Percentiles rank a stretch among this genome's conserved stretches.
Conservation (phyloP, 92 coral and sea anemone species). For the Porites divaricata region DNA sequence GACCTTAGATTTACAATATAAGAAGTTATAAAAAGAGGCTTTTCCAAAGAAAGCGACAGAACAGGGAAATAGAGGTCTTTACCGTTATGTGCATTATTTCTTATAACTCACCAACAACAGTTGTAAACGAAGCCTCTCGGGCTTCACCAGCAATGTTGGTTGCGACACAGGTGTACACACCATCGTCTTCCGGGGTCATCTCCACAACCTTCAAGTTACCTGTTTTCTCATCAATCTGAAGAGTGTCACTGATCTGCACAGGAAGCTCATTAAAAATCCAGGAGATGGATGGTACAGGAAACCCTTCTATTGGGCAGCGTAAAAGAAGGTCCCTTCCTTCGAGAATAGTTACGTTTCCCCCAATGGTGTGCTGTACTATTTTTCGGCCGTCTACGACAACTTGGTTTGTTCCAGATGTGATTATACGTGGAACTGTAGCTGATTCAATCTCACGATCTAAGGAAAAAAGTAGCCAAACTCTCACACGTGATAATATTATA, state of each 20-base stretch:
- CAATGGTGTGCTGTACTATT: constrained; percentile 40
- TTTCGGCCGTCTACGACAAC: constrained; percentile 23
- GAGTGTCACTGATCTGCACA: constrained; percentile 66
- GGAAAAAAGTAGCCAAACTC: background rate
- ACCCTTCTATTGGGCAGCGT: constrained; percentile 77
- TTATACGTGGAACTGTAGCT: constrained; percentile 52
- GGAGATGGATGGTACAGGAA: constrained; percentile 66
- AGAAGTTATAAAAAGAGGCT: too few relatives aligned
- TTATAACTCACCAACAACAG: constrained; percentile 74
- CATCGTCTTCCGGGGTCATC: constrained; percentile 74
- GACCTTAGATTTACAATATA: too few relatives aligned
- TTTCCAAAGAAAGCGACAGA: too few relatives aligned
- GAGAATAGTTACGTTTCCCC: constrained; percentile 75
- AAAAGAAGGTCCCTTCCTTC: constrained; percentile 80
- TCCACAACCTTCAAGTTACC: constrained; percentile 72
- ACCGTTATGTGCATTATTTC: too few relatives aligned
- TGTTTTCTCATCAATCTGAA: constrained; percentile 52
- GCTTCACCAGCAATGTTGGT: constrained; percentile 79
- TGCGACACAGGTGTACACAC: constrained; percentile 78
- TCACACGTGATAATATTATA: background rate
- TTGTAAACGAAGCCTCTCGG: constrained; percentile 65
- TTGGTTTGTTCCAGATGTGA: constrained; percentile 20
- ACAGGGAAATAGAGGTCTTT: too few relatives aligned
- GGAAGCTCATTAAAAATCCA: constrained; percentile 75
- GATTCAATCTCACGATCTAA: constrained; percentile 33